These are phyloP conservation scores for Natrix natrix DNA, from an alignment of 2,797 vertebrate species.

Conservation along the genomic window DNA sequence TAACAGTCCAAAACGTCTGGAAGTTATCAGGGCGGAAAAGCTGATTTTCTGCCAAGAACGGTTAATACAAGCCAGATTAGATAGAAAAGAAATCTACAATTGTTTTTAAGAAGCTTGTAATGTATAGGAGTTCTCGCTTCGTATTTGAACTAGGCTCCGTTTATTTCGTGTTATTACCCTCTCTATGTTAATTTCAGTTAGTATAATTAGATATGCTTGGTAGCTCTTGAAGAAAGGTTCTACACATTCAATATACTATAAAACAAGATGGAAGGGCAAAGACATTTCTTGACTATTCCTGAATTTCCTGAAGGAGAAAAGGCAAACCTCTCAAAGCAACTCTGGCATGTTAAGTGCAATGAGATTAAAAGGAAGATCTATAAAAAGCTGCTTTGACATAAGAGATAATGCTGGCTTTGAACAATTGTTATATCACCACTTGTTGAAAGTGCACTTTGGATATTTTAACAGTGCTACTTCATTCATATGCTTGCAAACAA, in stretches of 20 bases:
- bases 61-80: not conserved
- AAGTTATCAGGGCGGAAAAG: not conserved
- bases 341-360: conserved; percentile 13
- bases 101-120: not conserved
- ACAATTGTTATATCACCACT: not conserved
- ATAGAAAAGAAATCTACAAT: not conserved
- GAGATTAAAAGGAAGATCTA: conserved; percentile 36
- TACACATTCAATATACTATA: not conserved
- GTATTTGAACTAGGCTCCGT: not conserved
- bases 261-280: not conserved
- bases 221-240: not conserved
- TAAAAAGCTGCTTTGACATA: conserved; percentile 49
- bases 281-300: not conserved
- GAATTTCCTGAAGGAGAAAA: not conserved
- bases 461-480: not conserved
- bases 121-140: not conserved
- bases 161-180: not conserved
- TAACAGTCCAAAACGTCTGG: not conserved
- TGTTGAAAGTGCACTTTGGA: conserved; percentile 22
- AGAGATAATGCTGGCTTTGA: conserved; percentile 45
- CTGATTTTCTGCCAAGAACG: rapidly evolving
- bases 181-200: not conserved
- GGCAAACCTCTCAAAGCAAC: conserved; percentile 16
- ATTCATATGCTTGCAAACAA: not conserved
- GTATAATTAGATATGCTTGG: not conserved